A percentile compares a stretch with the other conserved stretches of the same genome.
Conservation (phyloP, 2,888 invertebrate species). For the Lycaena phlaeas region DNA sequence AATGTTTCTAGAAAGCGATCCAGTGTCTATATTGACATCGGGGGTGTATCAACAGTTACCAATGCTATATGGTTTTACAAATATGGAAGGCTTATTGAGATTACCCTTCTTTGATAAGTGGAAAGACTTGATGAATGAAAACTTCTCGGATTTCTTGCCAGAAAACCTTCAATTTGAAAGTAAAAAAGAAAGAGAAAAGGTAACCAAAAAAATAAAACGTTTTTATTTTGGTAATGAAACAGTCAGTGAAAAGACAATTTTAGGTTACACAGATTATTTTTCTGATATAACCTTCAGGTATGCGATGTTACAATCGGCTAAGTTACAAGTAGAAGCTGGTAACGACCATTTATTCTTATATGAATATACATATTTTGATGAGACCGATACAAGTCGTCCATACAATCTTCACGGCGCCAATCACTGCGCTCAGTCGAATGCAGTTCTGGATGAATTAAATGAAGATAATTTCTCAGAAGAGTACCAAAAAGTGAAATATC, state of each 20-base stretch:
- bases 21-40: constrained; percentile 28
- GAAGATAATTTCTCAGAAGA: constrained; percentile 14
- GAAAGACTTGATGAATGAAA: constrained; percentile 34
- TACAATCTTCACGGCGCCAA: constrained; percentile 19
- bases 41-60: constrained; percentile 20
- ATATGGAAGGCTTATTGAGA: constrained; percentile 1
- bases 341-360: constrained; percentile 35
- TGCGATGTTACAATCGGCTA: constrained; percentile 25
- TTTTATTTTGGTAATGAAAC: constrained; percentile 30
- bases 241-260: constrained; percentile 17
- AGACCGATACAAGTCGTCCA: constrained; percentile 22
- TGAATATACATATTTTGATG: constrained; percentile 31
- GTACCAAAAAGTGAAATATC: not conserved
- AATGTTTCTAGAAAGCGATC: constrained; percentile 30
- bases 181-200: constrained; percentile 26
- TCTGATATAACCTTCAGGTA: constrained; percentile 39
- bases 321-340: constrained; percentile 29
- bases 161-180: constrained; percentile 33
- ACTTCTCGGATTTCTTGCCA: constrained; percentile 38
- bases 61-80: constrained; percentile 29
- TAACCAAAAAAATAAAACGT: constrained; percentile 27
- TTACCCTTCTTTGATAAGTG: not conserved
- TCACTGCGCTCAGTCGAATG: constrained; percentile 29
- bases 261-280: constrained; percentile 27
- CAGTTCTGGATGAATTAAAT: constrained; percentile 24